Evolutionary conservation across 2,888 invertebrate genomes (phyloP), one percentile per base, ranked within the genome.

Genomic region (Apantesis nais): DNA sequence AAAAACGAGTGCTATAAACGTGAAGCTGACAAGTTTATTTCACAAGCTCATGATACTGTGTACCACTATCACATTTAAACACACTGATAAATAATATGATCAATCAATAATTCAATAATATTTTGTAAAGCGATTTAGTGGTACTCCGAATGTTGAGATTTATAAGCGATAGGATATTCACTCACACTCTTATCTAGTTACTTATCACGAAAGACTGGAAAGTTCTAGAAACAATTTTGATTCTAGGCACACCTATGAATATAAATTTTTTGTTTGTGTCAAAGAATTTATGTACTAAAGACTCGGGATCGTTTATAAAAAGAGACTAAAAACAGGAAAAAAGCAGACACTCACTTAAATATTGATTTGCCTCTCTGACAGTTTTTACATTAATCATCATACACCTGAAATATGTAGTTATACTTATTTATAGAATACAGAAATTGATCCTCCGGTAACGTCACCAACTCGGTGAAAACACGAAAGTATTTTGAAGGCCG

Each of bases 1-100:
- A 87, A 87, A 71, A 60, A 73, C 39, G 64, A 52, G 48, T 52
- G 48, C 48, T 41, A 37, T 44, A 44, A 12, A 22, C 4, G n/a
- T 11, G 16, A 52, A 2, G 52, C n/a, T n/a, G n/a, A n/a, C n/a
- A n/a, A n/a, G 25, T 29, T 63, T 63, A 8, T 41, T 29, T 41
- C 22, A 58, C 25, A 58, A 58, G 5, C 2, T 29, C 16, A 29
- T 29, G 12, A 58, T 58, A 5, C 29, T 29, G 1, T 5, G 29
- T 8, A 29, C 14, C 12, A 19, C 5, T 55, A 55, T 29, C 29
- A n/a, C n/a, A n/a, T n/a, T n/a, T 25, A 8, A 29, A 29, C 29
- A 58, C 29, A 29, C 5, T 16, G 29, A 58, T 29, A 29, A n/a
- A 52, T n/a, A 52, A 52, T 52, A n/a, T 52, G 48, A 2, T 34